These are phyloP conservation scores for Drosophila hawaiiensis DNA, from an alignment of 2,888 invertebrate species.

Conservation along the genomic window DNA sequence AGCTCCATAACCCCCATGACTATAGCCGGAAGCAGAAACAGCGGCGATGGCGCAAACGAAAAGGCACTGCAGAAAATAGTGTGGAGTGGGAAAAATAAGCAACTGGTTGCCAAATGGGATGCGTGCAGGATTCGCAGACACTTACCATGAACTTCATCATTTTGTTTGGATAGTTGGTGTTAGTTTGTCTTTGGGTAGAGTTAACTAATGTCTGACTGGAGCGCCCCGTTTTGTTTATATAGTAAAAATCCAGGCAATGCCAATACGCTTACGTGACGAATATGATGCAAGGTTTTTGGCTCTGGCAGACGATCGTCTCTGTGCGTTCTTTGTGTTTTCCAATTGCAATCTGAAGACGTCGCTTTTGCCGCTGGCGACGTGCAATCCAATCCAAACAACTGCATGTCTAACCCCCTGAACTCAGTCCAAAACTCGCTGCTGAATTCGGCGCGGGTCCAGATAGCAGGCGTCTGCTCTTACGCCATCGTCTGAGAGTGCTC, in stretches of 20 bases:
- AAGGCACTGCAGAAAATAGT: conserved; percentile 52
- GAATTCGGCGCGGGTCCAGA: conserved; percentile 71
- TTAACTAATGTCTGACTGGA: conserved; percentile 67
- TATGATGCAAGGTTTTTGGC: conserved; percentile 64
- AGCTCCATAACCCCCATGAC: conserved; percentile 37
- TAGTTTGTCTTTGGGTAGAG: conserved; percentile 60
- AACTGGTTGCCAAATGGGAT: not conserved
- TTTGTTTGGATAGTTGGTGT: conserved; percentile 44
- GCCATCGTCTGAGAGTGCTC: conserved; percentile 50
- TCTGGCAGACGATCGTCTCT: conserved; percentile 52
- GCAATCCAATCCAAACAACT: conserved; percentile 25
- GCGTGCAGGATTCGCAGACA: conserved; percentile 31
- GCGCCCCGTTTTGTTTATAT: conserved; percentile 64
- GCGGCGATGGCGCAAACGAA: conserved; percentile 68
- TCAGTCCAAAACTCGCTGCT: conserved; percentile 41
- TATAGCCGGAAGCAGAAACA: conserved; percentile 57
- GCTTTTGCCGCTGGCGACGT: conserved; percentile 52
- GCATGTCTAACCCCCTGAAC: conserved; percentile 7
- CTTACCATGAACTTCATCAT: conserved; percentile 77
- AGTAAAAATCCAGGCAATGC: conserved; percentile 66
- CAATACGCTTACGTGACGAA: conserved; percentile 66
- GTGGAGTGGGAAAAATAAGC: conserved; percentile 11
- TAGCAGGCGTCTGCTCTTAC: conserved; percentile 70
- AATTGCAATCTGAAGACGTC: conserved; percentile 70
- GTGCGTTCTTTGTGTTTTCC: conserved; percentile 51